A percentile compares a stretch with the other conserved stretches of the same genome.
These are phyloP conservation scores for Characodon lateralis DNA, from an alignment of 2,797 vertebrate species.

Conservation along the genomic window DNA sequence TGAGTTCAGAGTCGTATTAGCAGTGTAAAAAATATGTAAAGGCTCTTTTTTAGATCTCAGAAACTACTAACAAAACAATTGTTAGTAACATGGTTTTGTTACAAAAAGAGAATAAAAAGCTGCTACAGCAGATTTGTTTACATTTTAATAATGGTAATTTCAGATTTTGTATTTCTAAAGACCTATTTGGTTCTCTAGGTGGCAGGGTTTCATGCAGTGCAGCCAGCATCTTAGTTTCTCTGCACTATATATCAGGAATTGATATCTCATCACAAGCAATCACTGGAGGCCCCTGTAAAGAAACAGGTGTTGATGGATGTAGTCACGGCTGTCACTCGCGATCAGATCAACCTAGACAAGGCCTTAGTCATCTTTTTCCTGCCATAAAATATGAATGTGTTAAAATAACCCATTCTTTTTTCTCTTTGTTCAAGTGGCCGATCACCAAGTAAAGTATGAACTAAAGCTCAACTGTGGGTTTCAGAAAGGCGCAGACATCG, in stretches of 20 bases:
- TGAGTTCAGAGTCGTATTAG: neutral
- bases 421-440: neutral
- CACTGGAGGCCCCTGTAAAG: neutral
- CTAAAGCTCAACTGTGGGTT: neutral
- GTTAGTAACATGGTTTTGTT: neutral
- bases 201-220: neutral
- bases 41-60: too few species aligned
- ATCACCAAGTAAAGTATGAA: neutral
- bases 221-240: neutral
- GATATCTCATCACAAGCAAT: constrained; percentile 5
- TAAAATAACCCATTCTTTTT: neutral
- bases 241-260: neutral
- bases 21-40: neutral
- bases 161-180: neutral
- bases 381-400: constrained; percentile 6
- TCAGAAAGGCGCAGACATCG: neutral
- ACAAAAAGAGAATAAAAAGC: too few species aligned
- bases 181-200: neutral
- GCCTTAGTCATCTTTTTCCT: constrained; percentile 6
- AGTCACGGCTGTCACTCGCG: constrained; percentile 4
- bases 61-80: too few species aligned
- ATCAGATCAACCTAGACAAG: neutral
- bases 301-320: constrained; percentile 1
- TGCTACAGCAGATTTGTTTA: neutral
- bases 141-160: neutral